These are phyloP conservation scores for Drosophila subobscura DNA, from an alignment of 1,140 invertebrate species.

Conservation along the genomic window DNA sequence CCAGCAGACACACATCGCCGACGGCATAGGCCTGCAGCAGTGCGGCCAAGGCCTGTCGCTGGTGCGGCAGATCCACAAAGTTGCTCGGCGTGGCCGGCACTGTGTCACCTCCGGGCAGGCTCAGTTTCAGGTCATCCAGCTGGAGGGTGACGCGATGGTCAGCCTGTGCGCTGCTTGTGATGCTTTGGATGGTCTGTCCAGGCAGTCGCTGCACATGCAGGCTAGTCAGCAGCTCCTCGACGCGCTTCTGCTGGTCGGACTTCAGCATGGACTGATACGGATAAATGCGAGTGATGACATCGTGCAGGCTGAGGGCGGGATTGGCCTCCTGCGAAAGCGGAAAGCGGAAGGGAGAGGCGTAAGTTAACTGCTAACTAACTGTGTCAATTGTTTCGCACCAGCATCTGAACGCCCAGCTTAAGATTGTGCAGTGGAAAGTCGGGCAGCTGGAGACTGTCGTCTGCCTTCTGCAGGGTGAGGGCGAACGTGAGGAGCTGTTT, in stretches of 20 bases:
- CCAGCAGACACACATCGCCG: constrained; percentile 93
- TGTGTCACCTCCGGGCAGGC: constrained; percentile 82
- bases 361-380: not conserved
- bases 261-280: constrained; percentile 92
- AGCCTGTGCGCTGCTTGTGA: constrained; percentile 9
- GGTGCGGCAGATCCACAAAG: constrained; percentile 90
- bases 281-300: constrained; percentile 91
- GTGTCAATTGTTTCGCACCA: constrained; percentile 86
- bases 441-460: constrained; percentile 89
- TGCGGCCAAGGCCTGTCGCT: constrained; percentile 90
- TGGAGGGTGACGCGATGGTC: constrained; percentile 41
- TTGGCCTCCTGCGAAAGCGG: constrained; percentile 48
- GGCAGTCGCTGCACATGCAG: constrained; percentile 84
- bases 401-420: constrained; percentile 86
- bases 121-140: constrained; percentile 76
- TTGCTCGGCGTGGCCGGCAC: constrained; percentile 39
- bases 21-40: constrained; percentile 91
- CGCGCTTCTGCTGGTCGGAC: constrained; percentile 88
- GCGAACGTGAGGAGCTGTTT: constrained; percentile 90
- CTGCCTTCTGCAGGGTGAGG: constrained; percentile 88
- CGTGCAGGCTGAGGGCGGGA: constrained; percentile 87
- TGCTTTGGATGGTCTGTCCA: constrained; percentile 40
- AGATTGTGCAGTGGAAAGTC: constrained; percentile 97
- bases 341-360: not conserved
- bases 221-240: constrained; percentile 87